Evolutionary conservation across 2,797 vertebrate species (phyloP), one percentile per base, ranked within the genome.

Genomic region (Salmo trutta): DNA sequence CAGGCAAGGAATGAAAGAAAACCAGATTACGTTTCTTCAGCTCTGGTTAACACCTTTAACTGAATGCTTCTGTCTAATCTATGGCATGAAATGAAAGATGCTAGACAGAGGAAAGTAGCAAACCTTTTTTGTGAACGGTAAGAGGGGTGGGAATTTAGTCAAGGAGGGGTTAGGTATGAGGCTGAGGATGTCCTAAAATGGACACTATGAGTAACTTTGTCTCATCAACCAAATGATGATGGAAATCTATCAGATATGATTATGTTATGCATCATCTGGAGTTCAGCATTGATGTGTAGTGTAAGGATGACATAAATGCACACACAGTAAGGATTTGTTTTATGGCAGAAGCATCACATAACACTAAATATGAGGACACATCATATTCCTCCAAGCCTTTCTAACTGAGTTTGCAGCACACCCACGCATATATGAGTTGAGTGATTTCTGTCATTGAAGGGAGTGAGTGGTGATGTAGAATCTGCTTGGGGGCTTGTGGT

Each of bases 21-120:
- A 91, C 91, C 91, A 90, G 77, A 88, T 86, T 72, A 78, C 74
- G 76, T 87, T 75, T 86, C 86, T 24, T 17, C 83, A 33, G 85
- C 84, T 73, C 33, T 31, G 36, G 74, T 78, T 59, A 59, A 47
- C 41, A 47, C 41, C 41, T 47, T 47, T 47, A 47, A 47, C 41
- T 47, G 41, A 47, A 47, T 10, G 41, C 41, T 47, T 41, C 41
- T 47, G 41, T 47, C 41, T 47, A 10, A 47, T 47, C 8, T 47
- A 47, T 47, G 41, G 41, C 41, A 47, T 47, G 41, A 47, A 47
- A 12, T 3, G 41, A 47, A 47, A 47, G 41, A 47, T 47, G 41
- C 41, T 47, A 47, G 41, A 47, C 41, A 47, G 41, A 47, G 41
- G 41, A 47, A 47, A 3, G 41, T 12, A 47, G 41, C 41, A 47